A percentile compares a stretch with the other conserved stretches of the same genome.
phyloP scores from a whole-genome alignment of 2,888 invertebrate species.

The Lymantria dispar region DNA sequence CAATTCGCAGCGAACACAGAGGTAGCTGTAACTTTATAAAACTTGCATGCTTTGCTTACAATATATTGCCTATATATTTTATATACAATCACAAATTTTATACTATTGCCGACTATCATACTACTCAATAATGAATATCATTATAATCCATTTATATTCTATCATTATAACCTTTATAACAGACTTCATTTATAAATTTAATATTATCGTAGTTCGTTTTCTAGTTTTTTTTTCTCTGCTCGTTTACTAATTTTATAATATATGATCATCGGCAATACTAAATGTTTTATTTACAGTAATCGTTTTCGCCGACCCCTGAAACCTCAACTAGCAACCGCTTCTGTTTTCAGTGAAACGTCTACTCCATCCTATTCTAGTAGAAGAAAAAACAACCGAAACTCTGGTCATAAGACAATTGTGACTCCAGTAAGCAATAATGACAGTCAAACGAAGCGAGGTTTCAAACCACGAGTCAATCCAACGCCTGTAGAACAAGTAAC shows the following conservation, averaged over 20 bases:
- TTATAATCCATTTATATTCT: too few species aligned
- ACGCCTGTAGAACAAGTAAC: slow-evolving; percentile 79
- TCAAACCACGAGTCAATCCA: slow-evolving; percentile 85
- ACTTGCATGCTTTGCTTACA: not conserved
- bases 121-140: not conserved
- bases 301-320: slow-evolving; percentile 74
- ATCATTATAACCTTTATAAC: too few species aligned
- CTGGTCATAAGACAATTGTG: slow-evolving; percentile 67
- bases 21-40: slow-evolving; percentile 44
- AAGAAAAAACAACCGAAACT: slow-evolving; percentile 74
- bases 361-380: slow-evolving; percentile 77
- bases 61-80: too few species aligned
- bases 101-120: slow-evolving; percentile 41
- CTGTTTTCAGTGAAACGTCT: slow-evolving; percentile 85
- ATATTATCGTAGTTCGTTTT: not conserved
- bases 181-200: too few species aligned
- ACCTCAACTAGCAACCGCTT: slow-evolving; percentile 84
- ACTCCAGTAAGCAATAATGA: slow-evolving; percentile 68
- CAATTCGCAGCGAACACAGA: slow-evolving; percentile 63
- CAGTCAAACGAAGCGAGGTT: slow-evolving; percentile 82
- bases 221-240: not conserved
- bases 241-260: not conserved
- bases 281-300: slow-evolving; percentile 70
- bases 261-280: slow-evolving; percentile 32
- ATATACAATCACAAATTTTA: not conserved